Conservation (phyloP, 2,113 vertebrate species). For the Arothron firmamentum region DNA sequence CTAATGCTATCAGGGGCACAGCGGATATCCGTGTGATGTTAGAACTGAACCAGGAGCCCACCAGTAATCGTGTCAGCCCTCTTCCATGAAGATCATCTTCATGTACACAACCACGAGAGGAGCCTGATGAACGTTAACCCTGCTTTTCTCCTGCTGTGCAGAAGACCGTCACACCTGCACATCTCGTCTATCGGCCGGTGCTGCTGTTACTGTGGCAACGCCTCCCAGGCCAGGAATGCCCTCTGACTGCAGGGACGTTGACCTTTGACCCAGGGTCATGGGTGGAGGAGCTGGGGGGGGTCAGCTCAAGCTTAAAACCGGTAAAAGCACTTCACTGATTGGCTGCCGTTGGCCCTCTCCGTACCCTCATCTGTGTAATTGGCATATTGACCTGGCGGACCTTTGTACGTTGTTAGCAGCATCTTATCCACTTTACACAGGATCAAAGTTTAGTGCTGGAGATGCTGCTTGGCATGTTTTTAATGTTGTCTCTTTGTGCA, state of each 20-base stretch:
- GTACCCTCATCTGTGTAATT: conserved; percentile 73
- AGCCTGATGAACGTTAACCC: too few relatives aligned
- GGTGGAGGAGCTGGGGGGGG: conserved; percentile 58
- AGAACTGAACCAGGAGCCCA: too few relatives aligned
- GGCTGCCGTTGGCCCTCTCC: conserved; percentile 71
- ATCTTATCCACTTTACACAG: conserved; percentile 40
- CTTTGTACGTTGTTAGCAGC: conserved; percentile 55
- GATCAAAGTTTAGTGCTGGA: conserved; percentile 9
- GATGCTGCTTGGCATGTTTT: conserved; percentile 1
- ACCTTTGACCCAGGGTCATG: conserved; percentile 65
- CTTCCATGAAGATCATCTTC: too few relatives aligned
- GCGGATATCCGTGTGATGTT: too few relatives aligned
- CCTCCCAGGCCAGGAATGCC: conserved; percentile 48
- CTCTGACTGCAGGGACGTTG: conserved; percentile 59
- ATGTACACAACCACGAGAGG: too few relatives aligned
- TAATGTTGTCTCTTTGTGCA: neutral
- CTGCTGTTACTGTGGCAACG: conserved; percentile 47
- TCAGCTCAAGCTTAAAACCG: conserved; percentile 66
- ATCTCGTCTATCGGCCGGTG: neutral
- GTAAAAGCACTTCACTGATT: conserved; percentile 75
- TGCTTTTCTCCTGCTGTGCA: too few relatives aligned
- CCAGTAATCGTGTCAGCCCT: too few relatives aligned
- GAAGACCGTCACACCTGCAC: too few relatives aligned
- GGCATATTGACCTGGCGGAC: conserved; percentile 68
- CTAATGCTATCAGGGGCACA: too few relatives aligned